Base-by-base conservation (phyloP, 2,113 vertebrate genomes). In the Sebastes schlegelii region DNA sequence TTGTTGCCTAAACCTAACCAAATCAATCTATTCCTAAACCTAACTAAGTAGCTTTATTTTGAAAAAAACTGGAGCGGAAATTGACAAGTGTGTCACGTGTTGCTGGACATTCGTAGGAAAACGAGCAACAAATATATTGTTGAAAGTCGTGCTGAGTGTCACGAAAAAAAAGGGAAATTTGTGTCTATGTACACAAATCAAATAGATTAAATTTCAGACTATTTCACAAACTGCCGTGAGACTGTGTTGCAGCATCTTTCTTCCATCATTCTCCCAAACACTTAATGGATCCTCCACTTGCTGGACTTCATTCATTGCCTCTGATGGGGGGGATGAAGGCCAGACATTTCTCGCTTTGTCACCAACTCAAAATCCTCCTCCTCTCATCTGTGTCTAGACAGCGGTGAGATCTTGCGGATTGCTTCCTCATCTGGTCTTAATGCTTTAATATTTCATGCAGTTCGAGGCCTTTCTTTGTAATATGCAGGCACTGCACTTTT, bases 401-500 rank as follows among this genome's bases (percentile, higher is more conserved):
- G 11, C 23, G 61, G 61, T 17, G n/a, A 67, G 71, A 78, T 85
- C 80, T 26, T 61, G 77, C 45, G 66, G 46, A 74, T 70, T 71
- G 46, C 64, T 76, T 86, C 42, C 82, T 86, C 82, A 34, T 87
- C 66, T 78, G 81, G 76, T 84, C 85, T 78, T 86, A 79, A 85
- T 77, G 86, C 87, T 86, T 89, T 89, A 88, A 90, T 91, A 88
- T 90, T 89, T 94, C 86, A 89, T 87, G 85, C 82, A 71, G 86
- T 91, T 89, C 84, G 82, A 66, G 89, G 88, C 81, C 82, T 83
- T 34, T 77, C 78, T 91, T 83, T 88, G 80, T 86, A 92, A 92
- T 86, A 73, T 92, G 92, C 93, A 51, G 81, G 72, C 85, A 13
- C 90, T 91, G 89, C 90, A 89, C 68, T 90, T 92, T 90, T 89